phyloP scores from a whole-genome alignment of 92 coral and sea anemone species.

The Umimayanthus chanpuru region DNA sequence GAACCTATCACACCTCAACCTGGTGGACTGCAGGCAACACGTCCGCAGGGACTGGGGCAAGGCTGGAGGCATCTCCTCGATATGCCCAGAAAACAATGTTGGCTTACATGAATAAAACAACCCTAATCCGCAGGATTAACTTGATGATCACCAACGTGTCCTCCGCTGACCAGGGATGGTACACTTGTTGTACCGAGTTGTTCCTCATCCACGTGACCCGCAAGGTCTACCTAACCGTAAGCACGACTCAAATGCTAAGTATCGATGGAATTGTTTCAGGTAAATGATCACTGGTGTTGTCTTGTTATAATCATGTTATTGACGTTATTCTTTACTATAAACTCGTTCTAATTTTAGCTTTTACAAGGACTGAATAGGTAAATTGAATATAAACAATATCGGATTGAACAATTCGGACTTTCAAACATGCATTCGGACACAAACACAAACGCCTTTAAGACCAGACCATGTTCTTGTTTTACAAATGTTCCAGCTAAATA shows the following conservation, averaged over 20 bases:
- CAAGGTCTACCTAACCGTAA: conserved; percentile 15
- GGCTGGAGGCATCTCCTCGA: neutral
- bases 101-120: conserved; percentile 1
- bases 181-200: conserved; percentile 23
- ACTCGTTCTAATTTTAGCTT: too few species aligned
- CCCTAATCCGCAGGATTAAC: neutral
- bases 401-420: too few species aligned
- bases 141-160: conserved; percentile 30
- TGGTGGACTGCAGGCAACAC: neutral
- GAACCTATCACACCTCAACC: neutral
- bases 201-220: neutral
- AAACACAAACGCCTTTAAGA: too few species aligned
- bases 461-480: too few species aligned
- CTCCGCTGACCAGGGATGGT: conserved; percentile 25
- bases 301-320: too few species aligned
- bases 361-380: too few species aligned
- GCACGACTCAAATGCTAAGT: neutral
- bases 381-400: too few species aligned
- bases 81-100: conserved; percentile 14
- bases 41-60: neutral
- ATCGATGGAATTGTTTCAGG: neutral
- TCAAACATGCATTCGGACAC: too few species aligned
- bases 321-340: too few species aligned
- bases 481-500: too few species aligned
- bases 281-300: neutral